Percentiles rank a stretch among this genome's conserved stretches.
Evolutionary conservation across 2,113 vertebrate genomes (phyloP).

Genomic region (Taxidea taxus): DNA sequence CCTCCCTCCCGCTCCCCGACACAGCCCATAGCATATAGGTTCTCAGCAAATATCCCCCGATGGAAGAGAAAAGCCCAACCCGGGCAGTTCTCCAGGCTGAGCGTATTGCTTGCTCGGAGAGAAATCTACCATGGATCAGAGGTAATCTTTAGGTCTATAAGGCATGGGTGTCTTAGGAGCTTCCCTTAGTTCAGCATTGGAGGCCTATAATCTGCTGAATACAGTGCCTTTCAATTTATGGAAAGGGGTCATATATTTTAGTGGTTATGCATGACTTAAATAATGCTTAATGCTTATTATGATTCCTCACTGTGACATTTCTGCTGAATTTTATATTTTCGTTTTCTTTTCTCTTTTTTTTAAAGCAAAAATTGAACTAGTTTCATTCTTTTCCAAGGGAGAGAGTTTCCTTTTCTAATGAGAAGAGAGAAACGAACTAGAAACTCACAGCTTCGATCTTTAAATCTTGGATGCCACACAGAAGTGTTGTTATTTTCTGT

Average conservation of each 20-base stretch:
- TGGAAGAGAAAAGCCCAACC: neutral
- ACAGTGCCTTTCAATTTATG: conserved; percentile 49
- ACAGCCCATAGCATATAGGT: neutral
- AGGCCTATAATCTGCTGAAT: conserved; percentile 44
- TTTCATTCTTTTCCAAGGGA: conserved; percentile 46
- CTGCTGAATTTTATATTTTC: conserved; percentile 64
- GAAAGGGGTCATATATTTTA: conserved; percentile 70
- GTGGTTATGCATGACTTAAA: conserved; percentile 63
- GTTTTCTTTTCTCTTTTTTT: conserved; percentile 19
- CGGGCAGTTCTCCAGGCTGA: neutral
- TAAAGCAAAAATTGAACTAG: conserved; percentile 16
- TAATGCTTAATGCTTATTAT: conserved; percentile 70
- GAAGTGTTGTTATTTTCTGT: neutral
- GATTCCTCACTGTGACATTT: conserved; percentile 62
- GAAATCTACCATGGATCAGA: neutral
- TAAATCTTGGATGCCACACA: neutral
- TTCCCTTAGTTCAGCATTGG: conserved; percentile 45
- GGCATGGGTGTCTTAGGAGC: neutral
- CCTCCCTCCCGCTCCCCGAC: neutral
- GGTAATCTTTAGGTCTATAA: conserved; percentile 35
- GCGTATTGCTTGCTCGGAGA: neutral
- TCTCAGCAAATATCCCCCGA: neutral
- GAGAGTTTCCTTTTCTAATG: conserved; percentile 26
- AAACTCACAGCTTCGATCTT: neutral
- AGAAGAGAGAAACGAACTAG: neutral